Base-by-base conservation (phyloP, 2,113 vertebrate genomes). In the Trichechus manatus region DNA sequence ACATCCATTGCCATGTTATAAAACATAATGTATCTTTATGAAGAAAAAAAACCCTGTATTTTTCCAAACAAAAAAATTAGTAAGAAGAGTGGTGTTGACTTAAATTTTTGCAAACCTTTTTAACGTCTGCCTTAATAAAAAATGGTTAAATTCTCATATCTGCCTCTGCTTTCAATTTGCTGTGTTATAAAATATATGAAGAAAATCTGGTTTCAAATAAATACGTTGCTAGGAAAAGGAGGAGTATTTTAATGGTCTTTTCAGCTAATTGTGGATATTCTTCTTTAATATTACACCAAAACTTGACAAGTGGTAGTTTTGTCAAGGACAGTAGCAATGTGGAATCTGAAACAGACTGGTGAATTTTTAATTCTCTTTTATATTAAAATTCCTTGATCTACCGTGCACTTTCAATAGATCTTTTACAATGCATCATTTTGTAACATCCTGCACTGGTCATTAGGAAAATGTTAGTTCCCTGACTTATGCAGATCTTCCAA, bases 101-200 rank as follows among this genome's bases (percentile, higher is more conserved):
- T 87, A 83, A 17, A n/a, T 9, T 82, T 96, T 59, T 44, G 17
- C 53, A 87, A 79, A 44, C 89, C n/a, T 95, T 66, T 87, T 53
- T 47, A 59, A 66, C 74, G 15, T 44, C 39, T 87, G 53, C 17
- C 31, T 82, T 95, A 72, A 85, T 8, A 42, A 77, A 84, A 81
- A 87, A 92, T 9, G n/a, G 27, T 22, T 96, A 44, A 68, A 29
- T 87, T 90, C 27, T 13, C 53, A 56, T 15, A 53, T 31, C 22
- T 88, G 68, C 23, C 53, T 79, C 86, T 93, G 50, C 90, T 84
- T 93, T 84, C 78, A 42, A 9, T 39, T 75, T 91, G 22, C 77
- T 88, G 42, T 91, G 42, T 75, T 31, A 59, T 50, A 63, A 3
- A 25, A 29, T 3, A 8, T 1, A 8, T 29, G 9, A 42, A 47